phyloP scores from a whole-genome alignment of 1,140 invertebrate species.

The Cheumatopsyche charites region DNA sequence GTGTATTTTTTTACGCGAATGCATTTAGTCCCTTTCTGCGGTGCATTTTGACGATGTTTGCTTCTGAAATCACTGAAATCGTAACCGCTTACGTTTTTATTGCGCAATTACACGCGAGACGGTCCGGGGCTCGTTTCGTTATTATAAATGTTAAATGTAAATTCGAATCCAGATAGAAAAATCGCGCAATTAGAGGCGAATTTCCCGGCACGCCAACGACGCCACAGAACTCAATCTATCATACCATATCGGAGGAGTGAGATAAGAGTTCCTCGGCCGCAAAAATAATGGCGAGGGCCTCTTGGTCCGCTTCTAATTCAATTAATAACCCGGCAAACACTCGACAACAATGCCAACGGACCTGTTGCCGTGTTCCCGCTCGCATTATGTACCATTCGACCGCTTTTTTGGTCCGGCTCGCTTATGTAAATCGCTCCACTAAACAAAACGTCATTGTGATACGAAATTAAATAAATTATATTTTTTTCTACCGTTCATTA shows the following conservation, averaged over 20 bases:
- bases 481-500: conserved; percentile 10
- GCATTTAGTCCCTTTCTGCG: neutral
- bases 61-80: neutral
- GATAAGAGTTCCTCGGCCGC: conserved; percentile 21
- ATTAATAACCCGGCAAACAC: conserved; percentile 26
- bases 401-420: conserved; percentile 22
- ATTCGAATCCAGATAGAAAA: neutral
- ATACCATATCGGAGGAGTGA: conserved; percentile 38
- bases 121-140: neutral
- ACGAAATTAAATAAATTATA: conserved; percentile 34
- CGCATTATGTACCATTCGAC: neutral
- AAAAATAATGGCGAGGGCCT: conserved; percentile 32
- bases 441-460: conserved; percentile 38
- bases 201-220: conserved; percentile 38
- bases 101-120: too few species aligned
- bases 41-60: conserved; percentile 1
- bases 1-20: neutral
- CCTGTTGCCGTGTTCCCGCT: neutral
- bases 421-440: conserved; percentile 31
- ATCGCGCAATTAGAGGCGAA: conserved; percentile 10
- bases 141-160: neutral
- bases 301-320: conserved; percentile 28
- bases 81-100: too few species aligned
- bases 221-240: conserved; percentile 33
- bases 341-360: conserved; percentile 32